These are phyloP conservation scores for Pipistrellus pipistrellus DNA, from an alignment of 2,797 vertebrate species.

Conservation along the genomic window DNA sequence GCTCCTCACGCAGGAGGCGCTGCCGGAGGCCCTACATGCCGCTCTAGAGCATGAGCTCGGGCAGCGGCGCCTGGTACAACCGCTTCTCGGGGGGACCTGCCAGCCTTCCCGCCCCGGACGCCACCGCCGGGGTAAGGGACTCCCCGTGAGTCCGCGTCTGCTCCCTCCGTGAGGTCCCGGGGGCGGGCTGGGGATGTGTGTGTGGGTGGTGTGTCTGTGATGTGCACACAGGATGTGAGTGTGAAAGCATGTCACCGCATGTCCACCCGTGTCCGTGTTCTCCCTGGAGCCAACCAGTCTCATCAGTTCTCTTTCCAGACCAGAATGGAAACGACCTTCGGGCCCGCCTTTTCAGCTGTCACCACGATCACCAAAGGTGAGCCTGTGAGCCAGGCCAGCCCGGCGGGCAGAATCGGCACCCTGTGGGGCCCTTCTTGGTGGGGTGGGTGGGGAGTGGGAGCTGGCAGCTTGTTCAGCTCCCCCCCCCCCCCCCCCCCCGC, in stretches of 20 bases:
- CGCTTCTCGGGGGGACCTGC: constrained; percentile 89
- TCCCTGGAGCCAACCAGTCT: not conserved
- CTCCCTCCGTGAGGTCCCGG: not conserved
- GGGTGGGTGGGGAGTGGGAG: too few species aligned
- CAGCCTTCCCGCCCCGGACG: constrained; percentile 87
- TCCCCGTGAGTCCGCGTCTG: not conserved
- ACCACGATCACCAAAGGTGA: constrained; percentile 93
- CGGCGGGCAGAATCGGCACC: not conserved
- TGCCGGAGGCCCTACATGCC: constrained; percentile 82
- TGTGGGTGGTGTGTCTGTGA: not conserved
- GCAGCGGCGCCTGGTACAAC: constrained; percentile 89
- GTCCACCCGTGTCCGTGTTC: not conserved
- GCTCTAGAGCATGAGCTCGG: constrained; percentile 92
- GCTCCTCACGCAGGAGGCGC: constrained; percentile 85
- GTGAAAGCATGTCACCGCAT: accelerated
- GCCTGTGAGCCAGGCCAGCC: not conserved
- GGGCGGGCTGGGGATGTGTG: accelerated
- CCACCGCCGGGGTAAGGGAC: constrained; percentile 89
- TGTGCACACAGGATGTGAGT: accelerated
- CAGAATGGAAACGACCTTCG: constrained; percentile 94
- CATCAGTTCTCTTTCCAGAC: constrained; percentile 85
- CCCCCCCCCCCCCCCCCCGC: not conserved
- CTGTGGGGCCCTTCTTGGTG: not conserved
- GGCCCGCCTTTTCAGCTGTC: constrained; percentile 91
- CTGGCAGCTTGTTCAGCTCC: not conserved